These are phyloP conservation scores for Mesodorylaimus sp. DNA, from an alignment of 2,888 invertebrate genomes.

Conservation along the genomic window DNA sequence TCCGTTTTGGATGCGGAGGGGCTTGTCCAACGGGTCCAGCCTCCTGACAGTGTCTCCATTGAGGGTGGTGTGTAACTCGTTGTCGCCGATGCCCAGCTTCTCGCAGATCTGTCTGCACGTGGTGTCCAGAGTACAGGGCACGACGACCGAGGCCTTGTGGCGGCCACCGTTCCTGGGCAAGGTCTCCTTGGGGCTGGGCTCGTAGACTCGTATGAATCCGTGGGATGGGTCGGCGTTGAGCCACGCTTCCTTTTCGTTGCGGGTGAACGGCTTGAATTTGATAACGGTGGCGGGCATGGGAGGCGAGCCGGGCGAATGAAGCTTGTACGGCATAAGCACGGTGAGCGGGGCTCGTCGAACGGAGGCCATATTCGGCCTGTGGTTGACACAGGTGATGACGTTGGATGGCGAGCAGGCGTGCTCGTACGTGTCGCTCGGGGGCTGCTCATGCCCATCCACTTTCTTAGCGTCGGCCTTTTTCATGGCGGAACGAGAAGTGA, in stretches of 20 bases:
- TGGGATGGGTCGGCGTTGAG: neutral
- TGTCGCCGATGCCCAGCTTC: constrained; percentile 27
- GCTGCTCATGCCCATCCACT: too few relatives aligned
- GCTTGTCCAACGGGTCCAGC: constrained; percentile 32
- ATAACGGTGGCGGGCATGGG: too few relatives aligned
- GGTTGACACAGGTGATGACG: too few relatives aligned
- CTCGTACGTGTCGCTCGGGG: too few relatives aligned
- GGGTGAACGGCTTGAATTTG: constrained; percentile 7
- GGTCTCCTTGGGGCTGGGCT: constrained; percentile 6
- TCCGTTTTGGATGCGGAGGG: constrained; percentile 34
- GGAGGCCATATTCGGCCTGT: too few relatives aligned
- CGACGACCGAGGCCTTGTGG: constrained; percentile 21
- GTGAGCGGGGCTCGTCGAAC: too few relatives aligned
- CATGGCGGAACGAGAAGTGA: too few relatives aligned
- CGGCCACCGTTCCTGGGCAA: neutral
- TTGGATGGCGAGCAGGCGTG: too few relatives aligned
- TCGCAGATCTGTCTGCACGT: constrained; percentile 30
- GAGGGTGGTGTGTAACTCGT: constrained; percentile 31
- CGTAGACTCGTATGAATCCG: constrained; percentile 15
- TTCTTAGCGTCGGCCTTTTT: too few relatives aligned
- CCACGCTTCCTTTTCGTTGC: constrained; percentile 2
- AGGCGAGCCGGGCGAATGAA: too few relatives aligned
- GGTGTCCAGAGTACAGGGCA: constrained; percentile 31
- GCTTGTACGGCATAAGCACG: too few relatives aligned
- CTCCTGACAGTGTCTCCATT: constrained; percentile 32